Percentiles rank a stretch among this genome's conserved stretches.
Evolutionary conservation across 2,113 vertebrate genomes (phyloP).

Genomic region (Falcunculus frontatus): DNA sequence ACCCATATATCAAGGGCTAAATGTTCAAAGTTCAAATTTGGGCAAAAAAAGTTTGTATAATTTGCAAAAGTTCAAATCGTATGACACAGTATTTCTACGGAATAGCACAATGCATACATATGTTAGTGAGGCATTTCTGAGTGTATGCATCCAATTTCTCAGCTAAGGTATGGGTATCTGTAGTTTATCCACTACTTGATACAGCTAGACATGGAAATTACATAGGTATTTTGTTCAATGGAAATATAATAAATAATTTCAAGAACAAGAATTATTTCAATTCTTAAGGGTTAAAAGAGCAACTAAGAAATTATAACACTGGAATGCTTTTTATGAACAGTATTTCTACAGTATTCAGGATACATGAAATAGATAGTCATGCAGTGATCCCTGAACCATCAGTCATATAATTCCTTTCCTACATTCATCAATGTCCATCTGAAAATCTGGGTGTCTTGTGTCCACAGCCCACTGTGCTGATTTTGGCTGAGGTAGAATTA

Average conservation of each 20-base stretch:
- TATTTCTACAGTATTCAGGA: not conserved
- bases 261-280: not conserved
- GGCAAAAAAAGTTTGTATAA: not conserved
- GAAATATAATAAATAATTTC: not conserved
- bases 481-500: not conserved
- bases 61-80: not conserved
- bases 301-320: not conserved
- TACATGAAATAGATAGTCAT: not conserved
- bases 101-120: not conserved
- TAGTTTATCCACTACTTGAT: not conserved
- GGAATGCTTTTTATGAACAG: not conserved
- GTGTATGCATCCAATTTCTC: not conserved
- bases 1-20: not conserved
- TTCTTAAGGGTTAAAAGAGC: not conserved
- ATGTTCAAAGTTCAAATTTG: not conserved
- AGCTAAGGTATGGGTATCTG: not conserved
- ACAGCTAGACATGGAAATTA: not conserved
- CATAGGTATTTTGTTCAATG: not conserved
- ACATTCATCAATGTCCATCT: not conserved
- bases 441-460: not conserved
- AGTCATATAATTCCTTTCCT: not conserved
- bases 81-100: not conserved
- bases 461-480: not conserved
- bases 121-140: not conserved
- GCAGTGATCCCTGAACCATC: not conserved